These are phyloP conservation scores for Cotesia typhae DNA, from an alignment of 1,140 invertebrate genomes.

Conservation along the genomic window DNA sequence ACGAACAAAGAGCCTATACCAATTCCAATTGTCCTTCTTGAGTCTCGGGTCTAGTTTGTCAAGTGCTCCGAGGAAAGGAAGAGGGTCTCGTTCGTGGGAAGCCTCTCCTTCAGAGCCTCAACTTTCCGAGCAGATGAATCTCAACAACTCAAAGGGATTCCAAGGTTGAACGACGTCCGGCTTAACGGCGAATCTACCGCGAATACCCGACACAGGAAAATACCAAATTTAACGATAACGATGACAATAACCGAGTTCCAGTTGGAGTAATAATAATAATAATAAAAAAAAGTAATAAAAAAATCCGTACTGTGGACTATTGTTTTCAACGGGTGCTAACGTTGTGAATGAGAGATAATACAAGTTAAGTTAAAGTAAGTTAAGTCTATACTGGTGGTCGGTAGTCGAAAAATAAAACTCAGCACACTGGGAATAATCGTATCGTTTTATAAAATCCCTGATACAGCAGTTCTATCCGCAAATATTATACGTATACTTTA, in stretches of 20 bases:
- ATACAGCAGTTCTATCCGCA: no score
- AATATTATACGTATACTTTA: no score
- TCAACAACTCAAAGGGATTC: constrained; percentile 37
- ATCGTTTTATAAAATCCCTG: no score
- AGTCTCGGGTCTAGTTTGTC: not conserved
- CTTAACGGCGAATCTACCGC: constrained; percentile 4
- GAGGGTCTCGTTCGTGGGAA: constrained; percentile 35
- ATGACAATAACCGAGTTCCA: not conserved
- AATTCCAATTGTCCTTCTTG: no score
- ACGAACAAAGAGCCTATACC: not conserved
- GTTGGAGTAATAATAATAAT: not conserved
- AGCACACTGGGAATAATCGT: no score
- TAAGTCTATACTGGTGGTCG: no score
- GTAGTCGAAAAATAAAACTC: no score
- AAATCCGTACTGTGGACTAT: not conserved
- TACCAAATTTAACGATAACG: constrained; percentile 1
- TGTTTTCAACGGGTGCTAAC: not conserved
- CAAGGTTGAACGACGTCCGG: constrained; percentile 32
- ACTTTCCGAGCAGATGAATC: constrained; percentile 27
- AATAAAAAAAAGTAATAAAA: not conserved
- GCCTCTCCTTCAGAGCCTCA: not conserved
- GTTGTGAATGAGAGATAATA: no score
- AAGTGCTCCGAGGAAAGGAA: not conserved
- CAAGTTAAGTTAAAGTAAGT: no score
- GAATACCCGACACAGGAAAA: not conserved